Percentiles rank a stretch among this genome's conserved stretches.
Conservation (phyloP, 2,888 invertebrate species). For the Nudaria mundana region DNA sequence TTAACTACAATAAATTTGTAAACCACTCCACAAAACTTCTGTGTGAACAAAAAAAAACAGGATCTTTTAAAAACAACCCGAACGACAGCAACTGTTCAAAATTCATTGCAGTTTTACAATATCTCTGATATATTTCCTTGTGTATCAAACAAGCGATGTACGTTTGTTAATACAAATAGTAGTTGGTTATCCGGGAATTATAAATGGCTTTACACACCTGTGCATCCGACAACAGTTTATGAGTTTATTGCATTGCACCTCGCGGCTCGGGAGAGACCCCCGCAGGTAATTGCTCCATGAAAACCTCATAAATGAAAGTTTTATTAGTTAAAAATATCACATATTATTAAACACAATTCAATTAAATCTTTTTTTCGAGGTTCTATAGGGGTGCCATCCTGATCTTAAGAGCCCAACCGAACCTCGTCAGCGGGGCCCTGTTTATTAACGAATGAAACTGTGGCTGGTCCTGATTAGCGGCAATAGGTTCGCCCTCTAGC, state of each 20-base stretch:
- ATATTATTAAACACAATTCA: constrained; percentile 50
- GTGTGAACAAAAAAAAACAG: constrained; percentile 47
- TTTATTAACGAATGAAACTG: too few relatives aligned
- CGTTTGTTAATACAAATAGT: constrained; percentile 6
- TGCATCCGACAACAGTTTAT: constrained; percentile 63
- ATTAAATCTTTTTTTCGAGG: constrained; percentile 26
- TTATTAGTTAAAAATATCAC: constrained; percentile 54
- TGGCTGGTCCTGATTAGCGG: too few relatives aligned
- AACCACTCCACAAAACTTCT: constrained; percentile 77
- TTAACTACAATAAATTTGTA: constrained; percentile 71
- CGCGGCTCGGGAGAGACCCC: constrained; percentile 58
- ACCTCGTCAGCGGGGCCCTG: too few relatives aligned
- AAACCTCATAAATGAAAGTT: constrained; percentile 55
- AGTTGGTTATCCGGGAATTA: constrained; percentile 16
- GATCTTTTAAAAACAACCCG: constrained; percentile 11
- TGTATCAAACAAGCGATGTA: constrained; percentile 16
- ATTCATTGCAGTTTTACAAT: constrained; percentile 15
- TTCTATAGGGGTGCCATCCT: too few relatives aligned
- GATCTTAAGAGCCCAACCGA: too few relatives aligned
- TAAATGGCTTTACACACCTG: constrained; percentile 58
- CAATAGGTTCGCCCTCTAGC: too few relatives aligned
- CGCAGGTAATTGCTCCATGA: constrained; percentile 72
- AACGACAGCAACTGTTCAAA: constrained; percentile 1
- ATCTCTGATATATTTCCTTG: background rate
- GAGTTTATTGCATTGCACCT: constrained; percentile 75